These are phyloP conservation scores for Lepus europaeus DNA, from an alignment of 2,113 vertebrate species.

Conservation along the genomic window DNA sequence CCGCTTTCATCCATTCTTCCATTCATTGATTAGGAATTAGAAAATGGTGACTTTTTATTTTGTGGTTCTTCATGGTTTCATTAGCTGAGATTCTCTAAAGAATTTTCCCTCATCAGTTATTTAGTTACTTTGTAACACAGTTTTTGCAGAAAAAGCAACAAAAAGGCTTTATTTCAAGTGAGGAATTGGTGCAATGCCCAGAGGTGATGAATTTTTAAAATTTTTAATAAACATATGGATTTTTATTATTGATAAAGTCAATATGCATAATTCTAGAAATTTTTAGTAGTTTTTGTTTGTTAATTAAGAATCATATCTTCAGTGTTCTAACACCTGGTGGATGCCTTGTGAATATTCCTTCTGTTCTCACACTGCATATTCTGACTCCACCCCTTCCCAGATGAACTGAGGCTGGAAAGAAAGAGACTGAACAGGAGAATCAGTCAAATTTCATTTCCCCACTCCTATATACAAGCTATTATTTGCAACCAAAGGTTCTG, in stretches of 20 bases:
- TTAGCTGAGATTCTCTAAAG: conserved; percentile 42
- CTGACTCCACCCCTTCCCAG: neutral
- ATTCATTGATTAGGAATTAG: neutral
- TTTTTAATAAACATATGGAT: neutral
- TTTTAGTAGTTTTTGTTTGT: conserved; percentile 13
- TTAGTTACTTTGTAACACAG: conserved; percentile 18
- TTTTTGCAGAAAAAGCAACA: conserved; percentile 36
- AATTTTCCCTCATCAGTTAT: conserved; percentile 33
- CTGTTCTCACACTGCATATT: neutral
- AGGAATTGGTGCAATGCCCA: neutral
- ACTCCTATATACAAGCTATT: neutral
- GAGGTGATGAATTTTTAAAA: neutral
- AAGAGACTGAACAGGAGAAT: neutral
- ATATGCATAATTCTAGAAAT: conserved; percentile 36
- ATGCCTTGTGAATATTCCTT: neutral
- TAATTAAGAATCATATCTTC: neutral
- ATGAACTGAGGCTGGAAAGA: neutral
- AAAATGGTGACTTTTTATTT: conserved; percentile 42
- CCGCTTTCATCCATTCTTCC: neutral
- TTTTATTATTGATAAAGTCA: neutral
- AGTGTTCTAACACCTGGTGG: neutral
- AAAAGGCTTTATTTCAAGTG: neutral
- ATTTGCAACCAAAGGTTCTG: conserved; percentile 35
- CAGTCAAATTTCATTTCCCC: conserved; percentile 1
- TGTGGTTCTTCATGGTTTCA: conserved; percentile 7